phyloP scores from a whole-genome alignment of 2,888 invertebrate genomes.

The Chalcosyrphus nemorum region DNA sequence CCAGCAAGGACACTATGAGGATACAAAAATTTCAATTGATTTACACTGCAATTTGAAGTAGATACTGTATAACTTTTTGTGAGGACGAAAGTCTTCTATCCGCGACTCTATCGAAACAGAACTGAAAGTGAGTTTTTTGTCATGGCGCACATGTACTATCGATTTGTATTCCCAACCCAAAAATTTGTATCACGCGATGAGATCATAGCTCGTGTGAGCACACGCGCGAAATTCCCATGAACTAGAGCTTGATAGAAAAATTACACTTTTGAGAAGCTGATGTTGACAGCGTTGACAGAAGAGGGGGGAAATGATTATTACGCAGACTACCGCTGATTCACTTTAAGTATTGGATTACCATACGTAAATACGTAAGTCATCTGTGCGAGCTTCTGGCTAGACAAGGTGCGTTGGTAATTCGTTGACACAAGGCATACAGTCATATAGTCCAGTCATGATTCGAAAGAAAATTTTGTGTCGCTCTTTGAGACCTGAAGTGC shows the following conservation, averaged over 20 bases:
- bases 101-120: neutral
- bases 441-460: no score
- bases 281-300: neutral
- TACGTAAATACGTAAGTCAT: neutral
- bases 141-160: slow-evolving; percentile 12
- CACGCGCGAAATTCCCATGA: slow-evolving; percentile 34
- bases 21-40: neutral
- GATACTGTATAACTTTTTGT: neutral
- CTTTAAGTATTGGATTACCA: neutral
- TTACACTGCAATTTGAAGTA: neutral
- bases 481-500: no score
- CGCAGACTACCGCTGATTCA: neutral
- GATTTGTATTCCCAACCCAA: slow-evolving; percentile 35
- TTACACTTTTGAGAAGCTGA: neutral
- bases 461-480: no score
- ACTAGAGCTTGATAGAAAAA: slow-evolving; percentile 10
- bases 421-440: no score
- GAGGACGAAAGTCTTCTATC: neutral
- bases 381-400: neutral
- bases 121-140: slow-evolving; percentile 26
- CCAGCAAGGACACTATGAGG: slow-evolving; percentile 76
- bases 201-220: slow-evolving; percentile 33
- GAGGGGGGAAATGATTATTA: neutral
- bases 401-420: neutral
- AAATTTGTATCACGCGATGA: slow-evolving; percentile 27